Base-by-base conservation (phyloP, 2,797 vertebrate genomes). In the Bradypodion ventrale region DNA sequence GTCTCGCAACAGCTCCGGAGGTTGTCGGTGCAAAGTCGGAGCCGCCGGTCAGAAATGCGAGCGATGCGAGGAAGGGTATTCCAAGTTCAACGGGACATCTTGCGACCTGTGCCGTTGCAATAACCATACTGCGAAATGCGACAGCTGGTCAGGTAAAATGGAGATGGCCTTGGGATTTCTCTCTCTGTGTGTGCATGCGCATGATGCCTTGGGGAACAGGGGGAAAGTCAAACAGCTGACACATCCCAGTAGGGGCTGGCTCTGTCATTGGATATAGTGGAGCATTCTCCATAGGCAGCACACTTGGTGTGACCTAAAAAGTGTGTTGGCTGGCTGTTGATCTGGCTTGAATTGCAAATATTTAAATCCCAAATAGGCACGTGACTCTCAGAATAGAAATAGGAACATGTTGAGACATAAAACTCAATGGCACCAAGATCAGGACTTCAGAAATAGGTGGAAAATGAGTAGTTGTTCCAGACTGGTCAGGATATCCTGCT, bases 51-150 rank as follows among this genome's bases (percentile, higher is more conserved):
- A 95, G 66, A 97, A 97, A 88, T 99, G 98, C 92, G 96, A 97
- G 16, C 96, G 87, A 59, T 99, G 98, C 95, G 96, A 96, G 49
- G 97, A 97, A 0, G 98, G 97, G 2, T 97, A 96, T 94, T 98
- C 97, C 89, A 93, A 93, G 90, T 96, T 97, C 92, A 98, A 96
- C 60, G 94, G 91, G 84, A 97, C 88, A 0, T 94, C 96, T 32
- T 99, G 98, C 23, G 95, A 95, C 87, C 97, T 94, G 0, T 99
- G 98, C 92, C 96, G 94, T 90, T 99, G 98, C 93, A 96, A 96
- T 93, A 97, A 97, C 93, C 97, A 95, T 92, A 97, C 97, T 90
- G 95, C 83, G 85, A 95, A 92, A 94, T 99, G 98, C 88, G 93
- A 98, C 89, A 88, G 1, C 62, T 29, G 88, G 16, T 95, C 96